A percentile compares a stretch with the other conserved stretches of the same genome.
phyloP scores from a whole-genome alignment of 2,113 vertebrate genomes.

The Charadrius vociferus region DNA sequence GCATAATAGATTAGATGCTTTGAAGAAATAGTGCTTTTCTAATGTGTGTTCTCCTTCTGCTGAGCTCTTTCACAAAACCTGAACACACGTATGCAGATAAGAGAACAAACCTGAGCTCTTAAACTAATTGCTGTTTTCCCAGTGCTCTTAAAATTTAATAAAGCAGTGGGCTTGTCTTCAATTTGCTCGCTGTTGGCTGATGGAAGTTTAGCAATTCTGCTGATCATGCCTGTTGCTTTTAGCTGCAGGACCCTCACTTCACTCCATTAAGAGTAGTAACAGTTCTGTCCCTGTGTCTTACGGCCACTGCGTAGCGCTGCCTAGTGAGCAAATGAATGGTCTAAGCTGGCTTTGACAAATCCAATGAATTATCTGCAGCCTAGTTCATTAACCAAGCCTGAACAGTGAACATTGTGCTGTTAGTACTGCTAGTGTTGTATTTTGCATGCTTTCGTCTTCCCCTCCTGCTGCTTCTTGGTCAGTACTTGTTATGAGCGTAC shows the following conservation, averaged over 20 bases:
- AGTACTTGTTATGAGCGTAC: background rate
- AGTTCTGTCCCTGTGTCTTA: background rate
- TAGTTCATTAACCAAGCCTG: background rate
- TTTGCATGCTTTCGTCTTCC: background rate
- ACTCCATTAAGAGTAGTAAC: background rate
- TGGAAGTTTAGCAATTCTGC: background rate
- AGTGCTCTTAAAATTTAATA: background rate
- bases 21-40: background rate
- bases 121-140: background rate
- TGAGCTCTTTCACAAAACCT: background rate
- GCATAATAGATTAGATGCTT: background rate
- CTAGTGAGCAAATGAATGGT: background rate
- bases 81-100: background rate
- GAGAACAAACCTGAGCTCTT: background rate
- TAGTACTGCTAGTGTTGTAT: background rate
- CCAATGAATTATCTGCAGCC: background rate
- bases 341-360: background rate
- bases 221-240: background rate
- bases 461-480: background rate
- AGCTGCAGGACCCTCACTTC: background rate
- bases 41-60: background rate
- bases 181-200: background rate
- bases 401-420: background rate
- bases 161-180: background rate
- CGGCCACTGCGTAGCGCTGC: rapidly evolving